Percentiles rank a stretch among this genome's conserved stretches.
These are phyloP conservation scores for Protobothrops flavoviridis DNA, from an alignment of 2,113 vertebrate species.

Conservation along the genomic window DNA sequence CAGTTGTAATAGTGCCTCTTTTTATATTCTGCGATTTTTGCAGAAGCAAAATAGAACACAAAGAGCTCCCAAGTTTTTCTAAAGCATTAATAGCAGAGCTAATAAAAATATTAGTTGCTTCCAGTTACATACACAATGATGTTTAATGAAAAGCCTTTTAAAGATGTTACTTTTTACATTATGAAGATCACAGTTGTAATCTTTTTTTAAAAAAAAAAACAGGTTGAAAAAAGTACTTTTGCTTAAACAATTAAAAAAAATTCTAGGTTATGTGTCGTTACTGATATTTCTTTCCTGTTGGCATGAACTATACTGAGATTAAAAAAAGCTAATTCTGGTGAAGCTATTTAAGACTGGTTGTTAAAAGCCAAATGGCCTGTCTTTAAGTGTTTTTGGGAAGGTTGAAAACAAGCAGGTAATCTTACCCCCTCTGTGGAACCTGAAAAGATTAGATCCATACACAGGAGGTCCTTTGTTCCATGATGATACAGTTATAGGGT, in stretches of 20 bases:
- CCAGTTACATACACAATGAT: not conserved
- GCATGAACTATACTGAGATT: not conserved
- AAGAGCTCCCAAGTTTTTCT: not conserved
- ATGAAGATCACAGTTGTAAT: not conserved
- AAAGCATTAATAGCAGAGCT: not conserved
- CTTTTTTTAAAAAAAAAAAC: not conserved
- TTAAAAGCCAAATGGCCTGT: not conserved
- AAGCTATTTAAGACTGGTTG: not conserved
- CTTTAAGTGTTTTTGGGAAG: slow-evolving; percentile 26
- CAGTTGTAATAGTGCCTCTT: not conserved
- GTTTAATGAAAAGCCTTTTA: not conserved
- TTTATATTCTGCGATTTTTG: not conserved
- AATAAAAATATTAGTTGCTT: not conserved
- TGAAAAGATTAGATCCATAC: not conserved
- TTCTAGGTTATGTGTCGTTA: not conserved
- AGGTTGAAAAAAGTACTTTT: not conserved
- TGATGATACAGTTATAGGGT: not conserved
- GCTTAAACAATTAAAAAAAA: not conserved
- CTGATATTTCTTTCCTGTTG: not conserved
- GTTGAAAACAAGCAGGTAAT: slow-evolving; percentile 27
- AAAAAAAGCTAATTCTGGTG: not conserved
- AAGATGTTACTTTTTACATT: not conserved
- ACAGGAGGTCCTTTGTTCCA: slow-evolving; percentile 20
- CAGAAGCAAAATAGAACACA: not conserved
- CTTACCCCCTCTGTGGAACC: slow-evolving; percentile 25